Evolutionary conservation across 2,113 vertebrate genomes (phyloP), one percentile per base, ranked within the genome.

Genomic region (Apodemus speciosus): DNA sequence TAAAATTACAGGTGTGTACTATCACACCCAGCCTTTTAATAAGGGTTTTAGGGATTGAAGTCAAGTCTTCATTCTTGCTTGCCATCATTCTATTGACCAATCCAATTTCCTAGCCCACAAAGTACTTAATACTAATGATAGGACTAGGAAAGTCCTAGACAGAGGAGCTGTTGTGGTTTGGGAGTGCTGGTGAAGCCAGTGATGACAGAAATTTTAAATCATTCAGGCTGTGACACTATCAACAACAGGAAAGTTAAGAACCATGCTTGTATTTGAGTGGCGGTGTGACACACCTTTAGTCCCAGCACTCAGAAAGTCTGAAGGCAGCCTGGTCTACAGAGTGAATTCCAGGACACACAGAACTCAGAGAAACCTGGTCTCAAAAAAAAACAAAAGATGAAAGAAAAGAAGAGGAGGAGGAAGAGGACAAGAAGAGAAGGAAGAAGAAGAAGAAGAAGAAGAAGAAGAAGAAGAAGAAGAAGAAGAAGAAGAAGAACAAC

Each of bases 391-490:
- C 16, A 71, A 71, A 71, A 38, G 10, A 73, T 15, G 11, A 27
- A 25, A 27, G 13, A 46, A 2, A 30, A 25, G 6, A 75, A 23
- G 69, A 10, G 3, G 32, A 46, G 6, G 43, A 46, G 43, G 43
- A 46, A 46, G 6, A 5, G 66, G 4, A 11, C 3, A 32, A 11
- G 27, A 32, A 4, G 62, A 66, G 7, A 27, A 66, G 30, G 21
- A 32, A 4, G 27, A 32, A 6, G 18, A 14, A 6, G 0, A 11
- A 9, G 32, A 15, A 18, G 10, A 10, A 16, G 1, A 27, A 30
- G 5, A 15, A 20, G 14, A 16, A 6, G 10, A 6, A 16, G 27
- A 11, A 15, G 64, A 32, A 32, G 9, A 66, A 66, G 14, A 20
- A 35, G 32, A 30, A 58, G 56, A 20, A 58, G 56, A 58, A 58